Evolutionary conservation across 2,797 vertebrate species (phyloP), one percentile per base, ranked within the genome.

Genomic region (Melanotaenia trifasciata): DNA sequence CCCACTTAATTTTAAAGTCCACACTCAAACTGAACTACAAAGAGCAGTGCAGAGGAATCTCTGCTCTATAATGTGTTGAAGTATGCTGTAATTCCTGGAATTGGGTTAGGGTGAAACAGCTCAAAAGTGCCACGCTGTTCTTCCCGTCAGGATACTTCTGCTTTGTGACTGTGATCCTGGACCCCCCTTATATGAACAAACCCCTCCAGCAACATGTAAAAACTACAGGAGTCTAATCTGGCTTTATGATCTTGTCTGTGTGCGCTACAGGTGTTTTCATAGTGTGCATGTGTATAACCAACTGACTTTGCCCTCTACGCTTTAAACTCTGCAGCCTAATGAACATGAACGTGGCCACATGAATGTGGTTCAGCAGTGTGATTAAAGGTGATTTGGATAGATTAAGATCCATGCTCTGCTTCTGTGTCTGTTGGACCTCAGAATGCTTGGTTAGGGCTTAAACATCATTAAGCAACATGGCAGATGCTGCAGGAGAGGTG

Each of bases 141-240:
- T 74, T 71, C 60, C 73, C 58, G 1, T n/a, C 14, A 1, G 40
- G 18, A 32, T 67, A 75, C 60, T 56, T 3, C 18, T 13, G 64
- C 83, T 90, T 92, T 86, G 83, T 77, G 72, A 62, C 64, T 72
- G 78, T 73, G 73, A 85, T 54, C 47, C 26, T 16, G 51, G 81
- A 74, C 75, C 58, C 73, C 86, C 74, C 43, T 0, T 7, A 24
- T 57, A 66, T 58, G 82, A 79, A n/a, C 38, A 67, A 75, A 50
- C 20, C 72, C 83, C 81, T 20, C 28, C 70, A 74, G 87, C 70
- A 33, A 47, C 70, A 54, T 83, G 86, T 89, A 79, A 92, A 91
- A 67, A 22, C 78, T 28, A 45, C 12, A 11, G 76, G 79, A 64
- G 74, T 45, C 73, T 40, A 63, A 77, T 71, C 56, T 73, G 64